Evolutionary conservation across 2,113 vertebrate species (phyloP).

Genomic region (Platanista minor): DNA sequence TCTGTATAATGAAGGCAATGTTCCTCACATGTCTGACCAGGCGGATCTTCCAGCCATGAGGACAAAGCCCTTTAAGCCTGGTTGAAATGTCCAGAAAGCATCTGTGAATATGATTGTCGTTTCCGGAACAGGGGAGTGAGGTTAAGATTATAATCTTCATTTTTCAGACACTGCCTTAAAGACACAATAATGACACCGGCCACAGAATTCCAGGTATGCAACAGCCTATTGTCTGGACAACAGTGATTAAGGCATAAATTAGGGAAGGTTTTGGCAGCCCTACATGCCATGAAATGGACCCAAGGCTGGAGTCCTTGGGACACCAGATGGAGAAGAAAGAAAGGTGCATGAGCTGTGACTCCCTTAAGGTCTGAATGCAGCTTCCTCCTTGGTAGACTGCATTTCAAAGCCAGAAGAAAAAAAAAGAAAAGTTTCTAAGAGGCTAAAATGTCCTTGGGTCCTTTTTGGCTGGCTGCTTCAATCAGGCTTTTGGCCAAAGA

Average conservation of each 20-base stretch:
- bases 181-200: neutral
- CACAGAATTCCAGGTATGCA: neutral
- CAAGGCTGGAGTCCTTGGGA: neutral
- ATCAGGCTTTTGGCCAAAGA: conserved; percentile 57
- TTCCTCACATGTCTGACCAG: neutral
- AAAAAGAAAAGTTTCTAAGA: neutral
- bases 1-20: conserved; percentile 43
- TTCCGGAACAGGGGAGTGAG: neutral
- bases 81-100: neutral
- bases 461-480: conserved; percentile 29
- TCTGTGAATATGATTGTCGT: neutral
- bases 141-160: neutral
- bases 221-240: neutral
- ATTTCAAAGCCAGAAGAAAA: neutral
- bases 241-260: neutral
- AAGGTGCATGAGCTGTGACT: neutral
- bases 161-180: neutral
- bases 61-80: neutral
- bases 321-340: neutral
- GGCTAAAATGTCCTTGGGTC: conserved; percentile 20
- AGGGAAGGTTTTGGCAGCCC: neutral
- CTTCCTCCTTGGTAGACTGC: neutral
- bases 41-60: neutral
- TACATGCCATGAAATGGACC: neutral
- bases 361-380: neutral